A percentile compares a stretch with the other conserved stretches of the same genome.
phyloP scores from a whole-genome alignment of 92 coral and sea anemone genomes.

The Porites rus region DNA sequence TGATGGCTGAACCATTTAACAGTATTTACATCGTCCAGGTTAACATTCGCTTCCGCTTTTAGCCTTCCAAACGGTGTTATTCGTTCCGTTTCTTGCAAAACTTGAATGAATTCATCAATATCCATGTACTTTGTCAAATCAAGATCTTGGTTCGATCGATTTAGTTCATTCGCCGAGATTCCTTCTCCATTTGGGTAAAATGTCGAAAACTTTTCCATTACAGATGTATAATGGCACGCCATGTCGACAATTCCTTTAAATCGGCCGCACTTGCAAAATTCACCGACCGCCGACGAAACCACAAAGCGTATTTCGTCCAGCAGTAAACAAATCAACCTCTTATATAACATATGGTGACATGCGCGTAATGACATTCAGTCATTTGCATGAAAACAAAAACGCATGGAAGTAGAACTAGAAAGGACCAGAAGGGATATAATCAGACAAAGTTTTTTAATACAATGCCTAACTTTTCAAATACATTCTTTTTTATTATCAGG shows the following conservation, averaged over 20 bases:
- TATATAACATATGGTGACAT: too few relatives aligned
- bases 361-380: too few relatives aligned
- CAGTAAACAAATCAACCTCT: too few relatives aligned
- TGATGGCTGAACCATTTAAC: background rate
- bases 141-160: background rate
- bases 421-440: too few relatives aligned
- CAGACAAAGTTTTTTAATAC: too few relatives aligned
- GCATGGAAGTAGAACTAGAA: too few relatives aligned
- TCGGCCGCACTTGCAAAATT: too few relatives aligned
- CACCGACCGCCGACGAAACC: background rate
- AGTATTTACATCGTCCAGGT: background rate
- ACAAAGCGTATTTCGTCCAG: too few relatives aligned
- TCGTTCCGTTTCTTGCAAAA: slow-evolving; percentile 21
- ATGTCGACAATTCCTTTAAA: too few relatives aligned
- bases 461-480: too few relatives aligned
- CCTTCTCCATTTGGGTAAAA: background rate
- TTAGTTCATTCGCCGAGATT: background rate
- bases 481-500: too few relatives aligned
- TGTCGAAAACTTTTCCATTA: background rate
- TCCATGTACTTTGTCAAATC: slow-evolving; percentile 32
- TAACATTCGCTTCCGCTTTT: background rate
- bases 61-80: slow-evolving; percentile 45
- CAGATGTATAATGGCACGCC: background rate
- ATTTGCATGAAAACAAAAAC: too few relatives aligned
- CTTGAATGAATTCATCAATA: slow-evolving; percentile 50